A percentile compares a stretch with the other conserved stretches of the same genome.
These are phyloP conservation scores for Hylaeus volcanicus DNA, from an alignment of 1,140 invertebrate species.

Conservation along the genomic window DNA sequence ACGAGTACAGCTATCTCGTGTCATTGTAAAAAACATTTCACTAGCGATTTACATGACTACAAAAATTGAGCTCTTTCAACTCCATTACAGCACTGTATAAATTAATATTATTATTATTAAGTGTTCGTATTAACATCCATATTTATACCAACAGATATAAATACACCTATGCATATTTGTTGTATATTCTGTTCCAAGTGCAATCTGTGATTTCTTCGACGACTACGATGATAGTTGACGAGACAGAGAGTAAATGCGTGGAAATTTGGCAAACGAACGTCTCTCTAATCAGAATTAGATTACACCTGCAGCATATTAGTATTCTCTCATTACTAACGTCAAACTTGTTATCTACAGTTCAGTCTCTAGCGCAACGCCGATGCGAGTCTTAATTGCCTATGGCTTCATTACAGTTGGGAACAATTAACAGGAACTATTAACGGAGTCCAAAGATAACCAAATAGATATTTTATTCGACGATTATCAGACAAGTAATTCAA, in stretches of 20 bases:
- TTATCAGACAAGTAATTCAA: not conserved
- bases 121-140: too few relatives aligned
- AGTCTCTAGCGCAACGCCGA: not conserved
- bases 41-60: too few relatives aligned
- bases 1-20: not conserved
- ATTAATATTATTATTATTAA: too few relatives aligned
- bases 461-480: not conserved
- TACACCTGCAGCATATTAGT: conserved; percentile 21
- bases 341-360: conserved; percentile 21
- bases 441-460: not conserved
- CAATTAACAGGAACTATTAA: not conserved
- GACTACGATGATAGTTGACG: not conserved
- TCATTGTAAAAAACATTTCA: conserved; percentile 19
- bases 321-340: conserved; percentile 17
- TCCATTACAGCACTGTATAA: too few relatives aligned
- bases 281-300: conserved; percentile 31
- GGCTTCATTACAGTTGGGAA: not conserved
- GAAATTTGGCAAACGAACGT: conserved; percentile 18
- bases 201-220: too few relatives aligned
- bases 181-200: too few relatives aligned
- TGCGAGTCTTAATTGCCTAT: not conserved
- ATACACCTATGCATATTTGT: too few relatives aligned
- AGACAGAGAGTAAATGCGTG: not conserved
- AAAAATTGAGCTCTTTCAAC: too few relatives aligned
- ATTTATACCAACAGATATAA: too few relatives aligned